phyloP scores from a whole-genome alignment of 2,797 vertebrate genomes.

The Syngnathus rostellatus region DNA sequence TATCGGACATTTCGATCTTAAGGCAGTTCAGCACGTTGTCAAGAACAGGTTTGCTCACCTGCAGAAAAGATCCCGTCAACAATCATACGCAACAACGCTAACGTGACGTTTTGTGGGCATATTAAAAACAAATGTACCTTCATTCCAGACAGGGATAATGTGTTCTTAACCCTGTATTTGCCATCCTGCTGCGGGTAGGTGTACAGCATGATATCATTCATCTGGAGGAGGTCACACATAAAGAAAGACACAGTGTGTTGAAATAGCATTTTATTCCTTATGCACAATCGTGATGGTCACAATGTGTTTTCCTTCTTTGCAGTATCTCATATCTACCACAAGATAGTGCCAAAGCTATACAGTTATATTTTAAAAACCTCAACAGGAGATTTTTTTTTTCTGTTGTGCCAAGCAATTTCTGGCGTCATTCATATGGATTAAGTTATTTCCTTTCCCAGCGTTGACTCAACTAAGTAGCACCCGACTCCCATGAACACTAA shows the following conservation, averaged over 20 bases:
- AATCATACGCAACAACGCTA: not conserved
- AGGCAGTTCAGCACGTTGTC: constrained; percentile 82
- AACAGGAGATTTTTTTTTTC: too few species aligned
- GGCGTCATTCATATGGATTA: constrained; percentile 5
- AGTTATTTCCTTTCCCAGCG: constrained; percentile 31
- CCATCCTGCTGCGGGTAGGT: constrained; percentile 95
- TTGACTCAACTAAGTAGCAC: constrained; percentile 10
- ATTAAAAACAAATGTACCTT: constrained; percentile 69
- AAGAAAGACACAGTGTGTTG: not conserved
- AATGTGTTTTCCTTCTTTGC: not conserved
- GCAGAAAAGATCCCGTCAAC: constrained; percentile 9
- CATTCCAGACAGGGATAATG: constrained; percentile 82
- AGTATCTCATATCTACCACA: constrained; percentile 32
- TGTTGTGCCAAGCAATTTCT: too few species aligned
- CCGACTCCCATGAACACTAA: constrained; percentile 42
- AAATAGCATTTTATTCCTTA: not conserved
- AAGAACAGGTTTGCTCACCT: constrained; percentile 85
- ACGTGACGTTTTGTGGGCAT: too few species aligned
- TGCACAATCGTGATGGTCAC: not conserved
- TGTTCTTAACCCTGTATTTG: constrained; percentile 89
- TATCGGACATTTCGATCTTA: constrained; percentile 82
- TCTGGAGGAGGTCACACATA: constrained; percentile 59
- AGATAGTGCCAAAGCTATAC: constrained; percentile 31
- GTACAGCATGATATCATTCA: constrained; percentile 94
- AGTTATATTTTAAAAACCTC: not conserved